Percentiles rank a stretch among this genome's conserved stretches.
Evolutionary conservation across 2,888 invertebrate genomes (phyloP).

Genomic region (Lasioglossum pauxillum): DNA sequence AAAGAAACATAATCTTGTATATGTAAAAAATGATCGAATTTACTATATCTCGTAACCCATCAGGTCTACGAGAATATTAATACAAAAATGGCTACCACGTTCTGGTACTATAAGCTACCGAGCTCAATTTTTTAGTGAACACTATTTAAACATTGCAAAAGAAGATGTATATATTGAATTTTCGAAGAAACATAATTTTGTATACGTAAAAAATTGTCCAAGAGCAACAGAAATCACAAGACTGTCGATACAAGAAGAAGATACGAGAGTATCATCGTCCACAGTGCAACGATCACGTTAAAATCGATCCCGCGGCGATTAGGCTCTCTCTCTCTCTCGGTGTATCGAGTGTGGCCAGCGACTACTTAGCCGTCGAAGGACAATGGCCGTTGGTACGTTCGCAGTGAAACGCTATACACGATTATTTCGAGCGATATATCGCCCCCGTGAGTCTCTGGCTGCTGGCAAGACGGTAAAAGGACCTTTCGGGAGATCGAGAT

Average conservation of each 20-base stretch:
- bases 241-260: no score
- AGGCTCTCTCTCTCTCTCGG: background rate
- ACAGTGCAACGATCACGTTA: background rate
- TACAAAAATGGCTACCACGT: no score
- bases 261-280: no score
- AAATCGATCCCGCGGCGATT: conserved; percentile 18
- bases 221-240: no score
- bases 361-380: conserved; percentile 64
- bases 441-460: conserved; percentile 68
- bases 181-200: background rate
- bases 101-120: no score
- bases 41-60: no score
- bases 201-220: no score
- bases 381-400: conserved; percentile 69
- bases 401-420: conserved; percentile 75
- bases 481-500: conserved; percentile 78
- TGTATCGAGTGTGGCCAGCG: conserved; percentile 37
- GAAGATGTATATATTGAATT: background rate
- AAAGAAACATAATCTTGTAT: no score
- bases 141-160: no score
- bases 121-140: no score
- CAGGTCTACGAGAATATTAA: no score
- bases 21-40: no score
- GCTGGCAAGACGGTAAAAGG: conserved; percentile 75
- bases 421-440: conserved; percentile 75